Evolutionary conservation across 2,888 invertebrate genomes (phyloP).

Genomic region (Linnaemya vulpina): DNA sequence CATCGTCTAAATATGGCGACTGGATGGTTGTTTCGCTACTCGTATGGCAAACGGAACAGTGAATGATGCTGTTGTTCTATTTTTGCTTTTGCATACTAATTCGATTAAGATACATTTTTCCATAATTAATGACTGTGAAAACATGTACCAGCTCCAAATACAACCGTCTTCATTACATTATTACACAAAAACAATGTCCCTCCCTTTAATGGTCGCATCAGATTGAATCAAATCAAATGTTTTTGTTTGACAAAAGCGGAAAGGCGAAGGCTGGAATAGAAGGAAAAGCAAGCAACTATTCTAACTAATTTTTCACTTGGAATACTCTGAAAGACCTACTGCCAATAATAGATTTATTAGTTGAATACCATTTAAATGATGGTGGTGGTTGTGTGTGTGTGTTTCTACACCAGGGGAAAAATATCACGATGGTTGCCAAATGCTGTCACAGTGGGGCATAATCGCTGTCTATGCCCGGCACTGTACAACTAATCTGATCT

Average conservation of each 20-base stretch:
- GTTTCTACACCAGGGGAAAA: slow-evolving; percentile 17
- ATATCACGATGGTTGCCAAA: neutral
- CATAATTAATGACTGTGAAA: slow-evolving; percentile 72
- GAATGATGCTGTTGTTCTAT: slow-evolving; percentile 45
- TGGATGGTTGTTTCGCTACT: neutral
- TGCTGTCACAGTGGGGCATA: no score
- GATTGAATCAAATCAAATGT: slow-evolving; percentile 50
- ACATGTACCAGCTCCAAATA: slow-evolving; percentile 66
- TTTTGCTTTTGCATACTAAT: slow-evolving; percentile 70
- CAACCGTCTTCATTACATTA: slow-evolving; percentile 59
- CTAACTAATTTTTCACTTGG: slow-evolving; percentile 57
- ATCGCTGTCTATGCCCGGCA: no score
- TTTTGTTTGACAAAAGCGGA: neutral
- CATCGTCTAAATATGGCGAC: slow-evolving; percentile 47
- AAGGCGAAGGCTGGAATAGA: neutral
- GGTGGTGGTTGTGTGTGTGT: no score
- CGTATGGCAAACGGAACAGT: slow-evolving; percentile 35
- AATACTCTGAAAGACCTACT: slow-evolving; percentile 23
- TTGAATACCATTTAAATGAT: slow-evolving; percentile 34
- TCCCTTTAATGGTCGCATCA: slow-evolving; percentile 61
- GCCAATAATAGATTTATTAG: slow-evolving; percentile 72
- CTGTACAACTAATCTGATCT: no score
- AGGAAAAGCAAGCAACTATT: slow-evolving; percentile 15
- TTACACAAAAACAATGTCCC: slow-evolving; percentile 48
- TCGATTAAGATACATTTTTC: slow-evolving; percentile 68